Percentiles rank a stretch among this genome's conserved stretches.
phyloP scores from a whole-genome alignment of 1,140 invertebrate species.

The Periplaneta americana region DNA sequence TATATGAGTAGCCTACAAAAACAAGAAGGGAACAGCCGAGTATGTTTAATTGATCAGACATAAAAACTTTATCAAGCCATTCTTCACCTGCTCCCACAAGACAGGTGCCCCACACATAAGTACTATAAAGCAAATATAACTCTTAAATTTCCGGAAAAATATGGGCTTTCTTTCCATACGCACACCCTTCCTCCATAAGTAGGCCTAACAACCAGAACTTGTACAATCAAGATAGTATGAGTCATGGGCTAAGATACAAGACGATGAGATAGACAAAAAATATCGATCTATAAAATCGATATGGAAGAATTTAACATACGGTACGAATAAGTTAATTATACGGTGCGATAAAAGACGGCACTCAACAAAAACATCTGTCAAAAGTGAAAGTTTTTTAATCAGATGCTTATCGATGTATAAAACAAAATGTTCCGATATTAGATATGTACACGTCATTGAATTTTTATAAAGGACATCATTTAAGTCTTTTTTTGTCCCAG shows the following conservation, averaged over 20 bases:
- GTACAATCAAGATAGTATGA: not conserved
- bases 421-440: not conserved
- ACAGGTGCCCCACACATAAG: not conserved
- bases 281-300: not conserved
- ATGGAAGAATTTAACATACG: not conserved
- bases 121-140: not conserved
- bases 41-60: not conserved
- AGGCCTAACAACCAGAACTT: not conserved
- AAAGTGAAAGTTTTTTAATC: not conserved
- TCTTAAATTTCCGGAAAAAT: not conserved
- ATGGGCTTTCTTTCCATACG: not conserved
- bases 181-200: not conserved
- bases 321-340: not conserved
- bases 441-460: not conserved
- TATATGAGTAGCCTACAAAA: too few species aligned
- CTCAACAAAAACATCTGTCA: not conserved
- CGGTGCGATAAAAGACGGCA: not conserved
- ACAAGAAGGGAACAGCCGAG: not conserved
- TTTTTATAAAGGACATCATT: not conserved
- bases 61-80: not conserved
- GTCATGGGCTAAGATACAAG: not conserved
- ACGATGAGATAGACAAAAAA: not conserved
- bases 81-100: not conserved
- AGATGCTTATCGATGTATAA: not conserved
- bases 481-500: not conserved